These are phyloP conservation scores for Diabrotica undecimpunctata DNA, from an alignment of 1,140 invertebrate species.

Conservation along the genomic window DNA sequence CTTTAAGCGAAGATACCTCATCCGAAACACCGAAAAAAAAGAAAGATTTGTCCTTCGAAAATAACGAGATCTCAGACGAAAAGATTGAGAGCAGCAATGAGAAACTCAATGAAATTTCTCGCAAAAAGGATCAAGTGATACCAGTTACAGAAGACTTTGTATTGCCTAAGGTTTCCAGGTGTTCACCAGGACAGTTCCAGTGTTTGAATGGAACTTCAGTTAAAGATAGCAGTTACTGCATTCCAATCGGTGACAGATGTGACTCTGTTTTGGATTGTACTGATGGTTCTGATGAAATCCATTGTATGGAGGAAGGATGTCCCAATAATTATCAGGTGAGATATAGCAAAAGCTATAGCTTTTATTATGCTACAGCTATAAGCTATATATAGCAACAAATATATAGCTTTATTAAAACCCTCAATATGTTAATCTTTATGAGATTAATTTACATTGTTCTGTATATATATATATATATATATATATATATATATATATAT, in stretches of 20 bases:
- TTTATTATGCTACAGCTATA: too few relatives aligned
- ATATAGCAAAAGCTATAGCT: neutral
- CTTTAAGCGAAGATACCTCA: slow-evolving; percentile 8
- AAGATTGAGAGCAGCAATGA: slow-evolving; percentile 7
- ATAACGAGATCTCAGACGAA: slow-evolving; percentile 6
- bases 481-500: too few relatives aligned
- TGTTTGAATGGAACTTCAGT: slow-evolving; percentile 58
- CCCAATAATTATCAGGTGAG: slow-evolving; percentile 56
- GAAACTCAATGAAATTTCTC: slow-evolving; percentile 13
- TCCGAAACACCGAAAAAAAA: neutral
- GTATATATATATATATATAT: too few relatives aligned
- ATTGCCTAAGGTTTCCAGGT: slow-evolving; percentile 51
- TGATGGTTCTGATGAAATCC: slow-evolving; percentile 61
- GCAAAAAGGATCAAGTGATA: slow-evolving; percentile 30
- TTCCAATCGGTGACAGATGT: slow-evolving; percentile 54
- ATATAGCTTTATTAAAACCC: too few relatives aligned
- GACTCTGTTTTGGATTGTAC: slow-evolving; percentile 62
- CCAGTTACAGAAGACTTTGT: slow-evolving; percentile 40
- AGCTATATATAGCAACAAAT: too few relatives aligned
- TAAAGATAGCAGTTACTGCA: slow-evolving; percentile 57
- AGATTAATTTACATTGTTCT: too few relatives aligned
- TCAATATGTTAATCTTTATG: too few relatives aligned
- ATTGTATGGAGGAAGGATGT: slow-evolving; percentile 57
- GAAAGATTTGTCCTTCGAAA: neutral
- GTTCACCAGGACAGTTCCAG: slow-evolving; percentile 58